Conservation (phyloP, 2,113 vertebrate genomes). For the Nibea albiflora region DNA sequence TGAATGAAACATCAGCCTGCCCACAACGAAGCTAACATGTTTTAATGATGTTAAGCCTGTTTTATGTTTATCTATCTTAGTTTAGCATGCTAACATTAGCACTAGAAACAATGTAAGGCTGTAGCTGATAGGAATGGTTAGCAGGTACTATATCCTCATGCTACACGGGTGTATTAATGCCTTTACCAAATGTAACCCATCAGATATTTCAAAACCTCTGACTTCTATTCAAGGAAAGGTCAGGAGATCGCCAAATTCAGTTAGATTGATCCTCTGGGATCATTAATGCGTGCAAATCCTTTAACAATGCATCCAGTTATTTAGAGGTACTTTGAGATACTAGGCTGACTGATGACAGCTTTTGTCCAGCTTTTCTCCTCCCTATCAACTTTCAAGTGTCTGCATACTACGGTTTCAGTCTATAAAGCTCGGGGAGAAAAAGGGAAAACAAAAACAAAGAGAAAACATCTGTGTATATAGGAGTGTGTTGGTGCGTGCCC, state of each 20-base stretch:
- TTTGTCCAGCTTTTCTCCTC: too few relatives aligned
- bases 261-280: background rate
- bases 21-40: background rate
- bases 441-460: constrained; percentile 41
- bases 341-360: too few relatives aligned
- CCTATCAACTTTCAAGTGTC: constrained; percentile 7
- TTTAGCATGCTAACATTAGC: background rate
- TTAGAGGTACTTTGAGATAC: too few relatives aligned
- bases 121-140: background rate
- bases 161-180: too few relatives aligned
- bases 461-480: background rate
- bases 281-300: background rate
- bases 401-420: background rate
- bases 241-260: background rate
- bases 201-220: background rate
- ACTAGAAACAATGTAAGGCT: background rate
- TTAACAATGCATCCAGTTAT: background rate
- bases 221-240: background rate
- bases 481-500: constrained; percentile 1
- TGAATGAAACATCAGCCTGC: too few relatives aligned
- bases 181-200: background rate
- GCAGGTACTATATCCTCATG: too few relatives aligned
- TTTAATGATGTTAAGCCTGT: background rate
- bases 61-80: background rate
- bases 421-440: constrained; percentile 10